A percentile compares a stretch with the other conserved stretches of the same genome.
These are phyloP conservation scores for Megastigmus dorsalis DNA, from an alignment of 2,888 invertebrate species.

Conservation along the genomic window DNA sequence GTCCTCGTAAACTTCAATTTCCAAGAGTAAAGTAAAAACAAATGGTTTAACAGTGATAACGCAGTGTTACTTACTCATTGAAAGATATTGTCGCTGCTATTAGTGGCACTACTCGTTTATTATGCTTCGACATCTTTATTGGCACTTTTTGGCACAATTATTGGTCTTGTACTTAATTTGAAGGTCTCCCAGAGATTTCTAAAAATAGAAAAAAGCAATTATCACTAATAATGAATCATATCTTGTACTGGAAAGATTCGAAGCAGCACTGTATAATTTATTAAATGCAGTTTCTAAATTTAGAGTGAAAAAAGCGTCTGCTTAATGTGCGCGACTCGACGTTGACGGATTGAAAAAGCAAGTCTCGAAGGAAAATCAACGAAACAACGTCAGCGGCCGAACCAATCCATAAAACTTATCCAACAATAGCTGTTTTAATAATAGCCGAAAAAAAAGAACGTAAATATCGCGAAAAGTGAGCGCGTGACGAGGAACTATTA, in stretches of 20 bases:
- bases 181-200: conserved; percentile 30
- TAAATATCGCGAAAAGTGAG: background rate
- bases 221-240: conserved; percentile 6
- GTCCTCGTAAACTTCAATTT: background rate
- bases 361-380: background rate
- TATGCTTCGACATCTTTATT: conserved; percentile 18
- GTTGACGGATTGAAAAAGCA: too few relatives aligned
- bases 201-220: conserved; percentile 44
- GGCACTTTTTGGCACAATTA: conserved; percentile 26
- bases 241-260: background rate
- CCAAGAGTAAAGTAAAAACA: background rate
- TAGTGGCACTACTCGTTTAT: background rate
- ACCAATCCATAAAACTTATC: background rate
- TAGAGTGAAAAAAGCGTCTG: background rate
- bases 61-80: conserved; percentile 33
- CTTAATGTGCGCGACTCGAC: background rate
- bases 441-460: background rate
- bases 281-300: conserved; percentile 17
- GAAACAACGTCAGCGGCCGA: background rate
- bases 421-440: background rate
- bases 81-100: conserved; percentile 5
- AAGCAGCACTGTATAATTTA: conserved; percentile 4
- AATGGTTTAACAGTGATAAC: background rate
- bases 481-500: background rate
- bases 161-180: conserved; percentile 9